Evolutionary conservation across 2,888 invertebrate genomes (phyloP).

Genomic region (Drosophila tripunctata): DNA sequence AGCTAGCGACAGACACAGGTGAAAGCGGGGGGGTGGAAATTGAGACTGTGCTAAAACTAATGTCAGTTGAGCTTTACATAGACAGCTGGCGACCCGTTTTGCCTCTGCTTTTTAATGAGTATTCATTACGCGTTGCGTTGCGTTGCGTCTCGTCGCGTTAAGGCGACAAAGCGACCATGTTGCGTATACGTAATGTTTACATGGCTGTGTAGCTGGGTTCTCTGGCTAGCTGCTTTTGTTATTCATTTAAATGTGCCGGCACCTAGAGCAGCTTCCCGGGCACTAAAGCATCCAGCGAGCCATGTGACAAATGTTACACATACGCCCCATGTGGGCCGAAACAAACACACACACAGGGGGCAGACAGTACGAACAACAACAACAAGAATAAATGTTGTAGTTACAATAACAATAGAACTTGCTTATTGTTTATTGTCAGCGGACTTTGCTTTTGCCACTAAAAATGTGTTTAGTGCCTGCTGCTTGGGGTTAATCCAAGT

Average conservation of each 20-base stretch:
- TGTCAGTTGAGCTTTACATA: slow-evolving; percentile 28
- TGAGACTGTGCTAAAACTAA: slow-evolving; percentile 16
- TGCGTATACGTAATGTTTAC: slow-evolving; percentile 27
- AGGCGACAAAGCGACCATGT: slow-evolving; percentile 19
- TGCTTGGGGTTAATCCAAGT: slow-evolving; percentile 9
- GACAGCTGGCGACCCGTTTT: slow-evolving; percentile 25
- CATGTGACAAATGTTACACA: slow-evolving; percentile 56
- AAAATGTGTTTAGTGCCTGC: slow-evolving; percentile 27
- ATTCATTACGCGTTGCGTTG: slow-evolving; percentile 51
- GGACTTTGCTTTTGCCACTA: slow-evolving; percentile 25
- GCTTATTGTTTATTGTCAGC: slow-evolving; percentile 31
- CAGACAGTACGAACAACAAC: neutral
- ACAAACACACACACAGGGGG: slow-evolving; percentile 1
- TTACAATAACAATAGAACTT: neutral
- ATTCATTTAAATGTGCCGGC: slow-evolving; percentile 39
- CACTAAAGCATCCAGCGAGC: slow-evolving; percentile 31
- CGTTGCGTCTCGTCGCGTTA: no score
- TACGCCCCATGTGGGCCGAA: slow-evolving; percentile 57
- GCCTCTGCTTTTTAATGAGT: slow-evolving; percentile 65
- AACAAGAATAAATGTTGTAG: neutral
- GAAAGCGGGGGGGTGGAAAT: neutral
- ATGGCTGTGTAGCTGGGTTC: neutral
- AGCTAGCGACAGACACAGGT: neutral
- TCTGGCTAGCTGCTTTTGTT: slow-evolving; percentile 42
- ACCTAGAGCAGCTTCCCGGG: neutral